These are phyloP conservation scores for Arrhopalites spinosus DNA, from an alignment of 2,888 invertebrate species.

Conservation along the genomic window DNA sequence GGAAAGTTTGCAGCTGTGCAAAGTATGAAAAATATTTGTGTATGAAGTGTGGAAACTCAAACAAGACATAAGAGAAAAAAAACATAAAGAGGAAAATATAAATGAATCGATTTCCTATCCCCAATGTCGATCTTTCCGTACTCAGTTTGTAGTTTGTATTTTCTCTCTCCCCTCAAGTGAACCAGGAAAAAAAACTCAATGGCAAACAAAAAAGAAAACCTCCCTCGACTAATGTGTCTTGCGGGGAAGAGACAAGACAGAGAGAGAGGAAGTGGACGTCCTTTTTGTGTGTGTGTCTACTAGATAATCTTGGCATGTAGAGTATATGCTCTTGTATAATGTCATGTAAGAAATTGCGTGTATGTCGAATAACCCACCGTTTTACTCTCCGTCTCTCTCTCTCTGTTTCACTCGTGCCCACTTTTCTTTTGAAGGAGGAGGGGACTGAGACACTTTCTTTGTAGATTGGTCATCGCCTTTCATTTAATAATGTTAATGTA, in stretches of 20 bases:
- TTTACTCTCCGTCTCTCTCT: too few relatives aligned
- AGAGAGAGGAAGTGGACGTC: not conserved
- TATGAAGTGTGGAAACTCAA: not conserved
- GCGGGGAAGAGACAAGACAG: not conserved
- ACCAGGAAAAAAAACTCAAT: not conserved
- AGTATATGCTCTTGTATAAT: too few relatives aligned
- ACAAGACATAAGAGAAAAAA: not conserved
- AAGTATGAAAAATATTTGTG: not conserved
- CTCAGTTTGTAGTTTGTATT: too few relatives aligned
- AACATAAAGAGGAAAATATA: not conserved
- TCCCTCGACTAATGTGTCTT: not conserved
- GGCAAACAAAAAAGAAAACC: not conserved
- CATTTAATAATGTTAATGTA: not conserved
- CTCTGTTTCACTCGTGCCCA: too few relatives aligned
- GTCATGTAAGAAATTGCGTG: too few relatives aligned
- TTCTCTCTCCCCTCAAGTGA: not conserved
- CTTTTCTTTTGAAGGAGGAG: too few relatives aligned
- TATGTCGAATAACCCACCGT: too few relatives aligned
- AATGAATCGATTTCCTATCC: slow-evolving; percentile 18
- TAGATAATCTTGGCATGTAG: too few relatives aligned
- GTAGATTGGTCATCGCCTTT: not conserved
- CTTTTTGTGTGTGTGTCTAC: not conserved
- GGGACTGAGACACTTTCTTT: too few relatives aligned
- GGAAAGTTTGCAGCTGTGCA: too few relatives aligned
- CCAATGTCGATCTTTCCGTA: too few relatives aligned